Conservation (phyloP, 1,140 invertebrate genomes). For the Chironomus tepperi region DNA sequence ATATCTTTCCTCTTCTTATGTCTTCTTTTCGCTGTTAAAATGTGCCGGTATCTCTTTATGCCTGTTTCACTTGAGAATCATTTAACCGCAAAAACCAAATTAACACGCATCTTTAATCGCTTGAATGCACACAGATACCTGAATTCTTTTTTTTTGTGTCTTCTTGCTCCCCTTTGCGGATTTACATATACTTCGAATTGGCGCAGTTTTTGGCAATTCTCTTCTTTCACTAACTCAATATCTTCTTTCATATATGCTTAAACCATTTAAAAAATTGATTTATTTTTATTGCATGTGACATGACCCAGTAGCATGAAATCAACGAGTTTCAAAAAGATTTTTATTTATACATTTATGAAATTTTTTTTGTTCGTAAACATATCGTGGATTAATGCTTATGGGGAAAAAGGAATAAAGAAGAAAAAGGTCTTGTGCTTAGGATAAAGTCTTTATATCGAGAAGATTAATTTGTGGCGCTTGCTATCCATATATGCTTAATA, state of each 20-base stretch:
- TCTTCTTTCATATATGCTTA: background rate
- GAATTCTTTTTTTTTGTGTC: background rate
- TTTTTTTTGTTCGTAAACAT: too few relatives aligned
- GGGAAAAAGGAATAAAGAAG: too few relatives aligned
- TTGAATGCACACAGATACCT: conserved; percentile 12
- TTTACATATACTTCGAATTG: background rate
- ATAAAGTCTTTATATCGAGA: too few relatives aligned
- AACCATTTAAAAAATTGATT: conserved; percentile 16
- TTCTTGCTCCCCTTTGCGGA: background rate
- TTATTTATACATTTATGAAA: background rate
- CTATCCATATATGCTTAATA: too few relatives aligned
- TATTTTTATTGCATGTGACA: conserved; percentile 20
- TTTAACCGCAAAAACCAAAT: conserved; percentile 20
- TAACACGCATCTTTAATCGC: conserved; percentile 21
- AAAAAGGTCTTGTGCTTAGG: too few relatives aligned
- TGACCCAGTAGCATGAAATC: conserved; percentile 21
- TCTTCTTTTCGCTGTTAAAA: background rate
- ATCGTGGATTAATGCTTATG: too few relatives aligned
- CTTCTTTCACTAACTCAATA: background rate
- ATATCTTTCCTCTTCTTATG: background rate
- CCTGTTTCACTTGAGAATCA: background rate
- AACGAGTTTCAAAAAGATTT: background rate
- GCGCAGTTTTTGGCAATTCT: background rate
- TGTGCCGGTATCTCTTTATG: background rate
- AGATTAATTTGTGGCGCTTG: too few relatives aligned